Base-by-base conservation (phyloP, 2,888 invertebrate genomes). In the Chrysodeixis includens region DNA sequence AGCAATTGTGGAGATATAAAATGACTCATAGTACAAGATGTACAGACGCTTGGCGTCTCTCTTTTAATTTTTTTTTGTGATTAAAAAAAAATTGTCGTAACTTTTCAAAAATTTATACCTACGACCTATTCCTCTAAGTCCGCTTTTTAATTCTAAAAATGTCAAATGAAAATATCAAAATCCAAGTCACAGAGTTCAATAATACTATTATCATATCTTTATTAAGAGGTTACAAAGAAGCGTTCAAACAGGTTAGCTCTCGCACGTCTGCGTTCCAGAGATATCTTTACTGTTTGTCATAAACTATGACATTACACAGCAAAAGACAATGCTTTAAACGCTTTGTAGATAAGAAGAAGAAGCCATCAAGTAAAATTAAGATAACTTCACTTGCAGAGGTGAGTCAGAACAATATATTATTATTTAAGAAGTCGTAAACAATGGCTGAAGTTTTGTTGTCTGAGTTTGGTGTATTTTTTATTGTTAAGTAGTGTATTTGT, bases 371-470 rank as follows among this genome's bases (percentile, higher is more conserved):
- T 56, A 62, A 74, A 76, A 76, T 76, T 79, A 72, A 82, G 85
- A 86, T 86, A 84, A 84, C 83, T 85, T 85, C 85, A 82, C 67
- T 62, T 66, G 54, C 84, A 84, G 81, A 60, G 82, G 66, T 74
- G 71, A 78, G 65, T 56, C 26, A 70, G 64, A 73, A 82, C 68
- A 79, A 74, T 76, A 66, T 70, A 72, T n/a, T n/a, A n/a, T n/a
- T n/a, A n/a, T 74, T 75, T 74, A 71, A 72, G 76, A 71, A 81
- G 73, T 71, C 69, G 58, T 73, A 79, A 83, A 79, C 82, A 82
- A 80, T 64, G 52, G n/a, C 16, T 73, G 55, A 62, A 58, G 54
- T 40, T 40, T 40, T 40, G 3, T 14, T 8, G 10, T 10, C 1
- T 32, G 10, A 32, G 32, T 14, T 14, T 35, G 1, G 40, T 40